phyloP scores from a whole-genome alignment of 2,113 vertebrate genomes.

The Tychaedon coryphoeus region DNA sequence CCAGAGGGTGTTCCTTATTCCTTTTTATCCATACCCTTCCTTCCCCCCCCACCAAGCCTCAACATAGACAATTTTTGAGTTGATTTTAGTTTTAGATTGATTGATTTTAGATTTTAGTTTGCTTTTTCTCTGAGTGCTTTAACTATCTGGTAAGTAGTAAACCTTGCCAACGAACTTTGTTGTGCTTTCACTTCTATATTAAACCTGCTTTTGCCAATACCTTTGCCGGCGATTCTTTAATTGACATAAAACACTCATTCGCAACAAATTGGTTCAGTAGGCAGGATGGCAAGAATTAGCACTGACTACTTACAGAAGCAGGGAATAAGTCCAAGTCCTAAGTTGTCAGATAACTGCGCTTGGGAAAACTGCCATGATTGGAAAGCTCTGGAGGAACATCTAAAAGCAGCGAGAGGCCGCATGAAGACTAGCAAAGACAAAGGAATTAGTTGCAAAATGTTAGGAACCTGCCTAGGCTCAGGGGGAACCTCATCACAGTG shows the following conservation, averaged over 20 bases:
- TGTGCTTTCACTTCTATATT: not conserved
- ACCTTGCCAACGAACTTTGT: not conserved
- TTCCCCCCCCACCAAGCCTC: not conserved
- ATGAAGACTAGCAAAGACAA: not conserved
- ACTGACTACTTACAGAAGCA: not conserved
- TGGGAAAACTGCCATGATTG: not conserved
- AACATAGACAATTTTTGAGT: not conserved
- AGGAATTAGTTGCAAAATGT: not conserved
- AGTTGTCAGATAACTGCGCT: not conserved
- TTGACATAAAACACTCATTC: not conserved
- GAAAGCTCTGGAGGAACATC: not conserved
- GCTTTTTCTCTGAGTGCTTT: not conserved
- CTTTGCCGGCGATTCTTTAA: not conserved
- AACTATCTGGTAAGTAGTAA: not conserved
- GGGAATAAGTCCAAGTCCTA: not conserved
- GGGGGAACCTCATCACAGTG: not conserved
- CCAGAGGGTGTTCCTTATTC: not conserved
- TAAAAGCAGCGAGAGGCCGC: not conserved
- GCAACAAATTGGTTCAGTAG: not conserved
- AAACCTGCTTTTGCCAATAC: not conserved
- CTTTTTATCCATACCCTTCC: not conserved
- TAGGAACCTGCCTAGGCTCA: slow-evolving; percentile 36
- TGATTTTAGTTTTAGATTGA: not conserved
- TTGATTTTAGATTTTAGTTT: not conserved
- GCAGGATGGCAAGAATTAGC: not conserved